These are phyloP conservation scores for Linnaemya tessellans DNA, from an alignment of 2,888 invertebrate species.

Conservation along the genomic window DNA sequence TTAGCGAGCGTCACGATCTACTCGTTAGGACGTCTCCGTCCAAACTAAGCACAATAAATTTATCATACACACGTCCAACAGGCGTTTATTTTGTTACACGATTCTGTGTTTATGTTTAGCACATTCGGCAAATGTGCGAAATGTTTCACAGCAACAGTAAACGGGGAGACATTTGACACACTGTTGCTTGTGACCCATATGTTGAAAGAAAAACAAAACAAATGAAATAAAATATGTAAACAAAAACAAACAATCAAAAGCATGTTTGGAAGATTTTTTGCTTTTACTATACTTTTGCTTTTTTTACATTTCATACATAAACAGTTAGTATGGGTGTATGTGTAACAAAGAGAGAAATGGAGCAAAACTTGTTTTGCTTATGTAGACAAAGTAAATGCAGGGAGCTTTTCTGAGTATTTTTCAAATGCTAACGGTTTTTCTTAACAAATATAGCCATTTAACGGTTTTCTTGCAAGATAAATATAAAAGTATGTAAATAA, in stretches of 20 bases:
- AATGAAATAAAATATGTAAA: neutral
- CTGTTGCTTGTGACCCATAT: slow-evolving; percentile 57
- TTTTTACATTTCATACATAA: slow-evolving; percentile 26
- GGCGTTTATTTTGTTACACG: slow-evolving; percentile 58
- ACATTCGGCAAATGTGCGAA: slow-evolving; percentile 35
- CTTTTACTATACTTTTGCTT: neutral
- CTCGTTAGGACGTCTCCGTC: slow-evolving; percentile 75
- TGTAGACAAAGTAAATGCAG: neutral
- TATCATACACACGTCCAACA: slow-evolving; percentile 66
- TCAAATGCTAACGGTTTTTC: slow-evolving; percentile 28
- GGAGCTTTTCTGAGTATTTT: slow-evolving; percentile 22
- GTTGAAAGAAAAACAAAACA: slow-evolving; percentile 32
- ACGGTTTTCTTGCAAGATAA: neutral
- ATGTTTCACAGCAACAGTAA: slow-evolving; percentile 44
- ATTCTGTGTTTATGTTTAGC: slow-evolving; percentile 29
- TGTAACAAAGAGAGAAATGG: neutral
- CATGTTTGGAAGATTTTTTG: neutral
- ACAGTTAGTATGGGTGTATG: neutral
- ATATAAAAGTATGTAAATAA: no score
- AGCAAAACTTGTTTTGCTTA: neutral
- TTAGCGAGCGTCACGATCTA: slow-evolving; percentile 68
- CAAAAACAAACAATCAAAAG: slow-evolving; percentile 14
- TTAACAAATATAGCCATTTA: neutral
- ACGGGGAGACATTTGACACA: slow-evolving; percentile 37
- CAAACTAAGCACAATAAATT: slow-evolving; percentile 72